phyloP scores from a whole-genome alignment of 2,888 invertebrate genomes.

The Elysia crispata region DNA sequence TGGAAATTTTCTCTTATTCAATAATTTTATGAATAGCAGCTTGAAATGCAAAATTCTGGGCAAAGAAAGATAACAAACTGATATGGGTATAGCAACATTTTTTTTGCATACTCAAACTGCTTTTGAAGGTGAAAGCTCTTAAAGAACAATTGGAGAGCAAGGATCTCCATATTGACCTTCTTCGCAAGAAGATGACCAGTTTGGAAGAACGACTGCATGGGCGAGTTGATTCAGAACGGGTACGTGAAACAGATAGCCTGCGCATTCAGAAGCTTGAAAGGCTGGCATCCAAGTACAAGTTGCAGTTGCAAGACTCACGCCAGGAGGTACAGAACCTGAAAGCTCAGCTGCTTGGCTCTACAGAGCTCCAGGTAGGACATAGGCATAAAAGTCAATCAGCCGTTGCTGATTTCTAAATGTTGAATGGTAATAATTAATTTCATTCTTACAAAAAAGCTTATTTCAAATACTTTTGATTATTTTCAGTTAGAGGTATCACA shows the following conservation, averaged over 20 bases:
- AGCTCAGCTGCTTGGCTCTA: constrained; percentile 78
- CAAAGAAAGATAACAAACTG: no score
- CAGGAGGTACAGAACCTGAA: constrained; percentile 89
- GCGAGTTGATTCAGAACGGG: constrained; percentile 69
- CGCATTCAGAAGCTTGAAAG: constrained; percentile 84
- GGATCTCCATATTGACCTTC: constrained; percentile 92
- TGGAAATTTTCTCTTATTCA: no score
- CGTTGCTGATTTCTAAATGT: no score
- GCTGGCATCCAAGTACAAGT: constrained; percentile 88
- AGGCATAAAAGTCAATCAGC: no score
- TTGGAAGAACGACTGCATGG: constrained; percentile 73
- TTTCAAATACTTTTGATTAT: no score
- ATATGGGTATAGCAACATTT: neutral
- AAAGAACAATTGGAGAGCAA: constrained; percentile 94
- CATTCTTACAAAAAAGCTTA: no score
- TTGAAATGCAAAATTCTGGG: no score
- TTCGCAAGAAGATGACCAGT: constrained; percentile 87
- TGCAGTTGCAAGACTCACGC: constrained; percentile 89
- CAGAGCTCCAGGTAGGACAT: constrained; percentile 70
- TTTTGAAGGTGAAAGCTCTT: constrained; percentile 85
- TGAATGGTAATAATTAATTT: no score
- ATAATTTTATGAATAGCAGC: no score
- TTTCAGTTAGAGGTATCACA: no score
- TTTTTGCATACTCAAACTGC: neutral
- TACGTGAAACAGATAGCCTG: constrained; percentile 70